Base-by-base conservation (phyloP, 1,140 invertebrate genomes). In the Heliconius himera region DNA sequence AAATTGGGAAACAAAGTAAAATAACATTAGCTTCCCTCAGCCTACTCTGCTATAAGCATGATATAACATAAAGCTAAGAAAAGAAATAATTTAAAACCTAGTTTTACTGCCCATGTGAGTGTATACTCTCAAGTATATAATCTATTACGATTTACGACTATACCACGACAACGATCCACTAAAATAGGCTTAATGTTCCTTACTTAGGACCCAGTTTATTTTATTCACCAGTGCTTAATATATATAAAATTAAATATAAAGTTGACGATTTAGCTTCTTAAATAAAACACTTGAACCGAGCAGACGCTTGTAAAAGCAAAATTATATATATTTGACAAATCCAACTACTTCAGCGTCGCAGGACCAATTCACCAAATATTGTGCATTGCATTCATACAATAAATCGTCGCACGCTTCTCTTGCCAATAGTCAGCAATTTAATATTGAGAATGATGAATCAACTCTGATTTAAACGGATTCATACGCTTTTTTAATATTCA, bases 311-410 rank as follows among this genome's bases (percentile, higher is more conserved):
- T 83, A 84, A 86, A 86, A 87, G 85, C 83, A 82, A 88, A 86
- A 90, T 90, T 87, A 90, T 89, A 88, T 87, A 86, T 84, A 88
- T 83, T 87, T 86, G 83, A 87, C 87, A 89, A 88, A 88, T 87
- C 86, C 75, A 85, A 82, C 81, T 74, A 83, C 80, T 84, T 60
- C 77, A 79, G 80, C 81, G 82, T 77, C 79, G 81, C 82, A 74
- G 83, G 81, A 82, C 86, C 85, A 87, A 88, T 89, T 86, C 87
- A 85, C 82, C 83, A 85, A 87, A 87, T 86, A 80, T 83, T 86
- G 84, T 84, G 82, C 84, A 83, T 83, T 86, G 82, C 84, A 84
- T 85, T 82, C 85, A 77, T 82, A 70, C 81, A 81, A 88, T 89
- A 87, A 89, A 87, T 86, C 86, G 84, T 82, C 81, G 80, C 82